These are phyloP conservation scores for Congeria kusceri DNA, from an alignment of 2,888 invertebrate genomes.

Conservation along the genomic window DNA sequence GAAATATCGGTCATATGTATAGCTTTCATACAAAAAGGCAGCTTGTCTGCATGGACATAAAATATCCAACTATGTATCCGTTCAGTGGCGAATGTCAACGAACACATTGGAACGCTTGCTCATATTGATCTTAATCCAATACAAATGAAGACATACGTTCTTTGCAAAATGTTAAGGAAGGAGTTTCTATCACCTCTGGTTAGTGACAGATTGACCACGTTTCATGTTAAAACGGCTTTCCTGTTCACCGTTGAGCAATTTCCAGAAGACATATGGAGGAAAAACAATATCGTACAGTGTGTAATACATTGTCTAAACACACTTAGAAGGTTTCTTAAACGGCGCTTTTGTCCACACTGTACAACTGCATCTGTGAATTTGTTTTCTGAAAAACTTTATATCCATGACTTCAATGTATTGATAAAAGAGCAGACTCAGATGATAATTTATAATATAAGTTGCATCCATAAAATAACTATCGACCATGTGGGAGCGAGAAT, in stretches of 20 bases:
- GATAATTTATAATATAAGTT: not conserved
- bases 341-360: constrained; percentile 1
- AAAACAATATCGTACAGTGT: constrained; percentile 1
- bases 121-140: not conserved
- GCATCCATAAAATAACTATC: not conserved
- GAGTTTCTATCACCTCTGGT: not conserved
- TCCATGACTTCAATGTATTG: not conserved
- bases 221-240: not conserved
- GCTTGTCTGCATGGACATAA: no score
- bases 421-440: not conserved
- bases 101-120: not conserved
- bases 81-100: not conserved
- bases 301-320: not conserved
- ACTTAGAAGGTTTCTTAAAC: not conserved
- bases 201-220: not conserved
- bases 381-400: not conserved
- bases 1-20: no score
- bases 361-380: not conserved
- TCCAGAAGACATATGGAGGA: not conserved
- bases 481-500: not conserved
- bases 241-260: not conserved
- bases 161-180: not conserved
- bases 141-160: not conserved
- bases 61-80: not conserved
- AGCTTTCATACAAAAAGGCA: no score